Evolutionary conservation across 2,888 invertebrate species (phyloP).

Genomic region (Rutpela maculata): DNA sequence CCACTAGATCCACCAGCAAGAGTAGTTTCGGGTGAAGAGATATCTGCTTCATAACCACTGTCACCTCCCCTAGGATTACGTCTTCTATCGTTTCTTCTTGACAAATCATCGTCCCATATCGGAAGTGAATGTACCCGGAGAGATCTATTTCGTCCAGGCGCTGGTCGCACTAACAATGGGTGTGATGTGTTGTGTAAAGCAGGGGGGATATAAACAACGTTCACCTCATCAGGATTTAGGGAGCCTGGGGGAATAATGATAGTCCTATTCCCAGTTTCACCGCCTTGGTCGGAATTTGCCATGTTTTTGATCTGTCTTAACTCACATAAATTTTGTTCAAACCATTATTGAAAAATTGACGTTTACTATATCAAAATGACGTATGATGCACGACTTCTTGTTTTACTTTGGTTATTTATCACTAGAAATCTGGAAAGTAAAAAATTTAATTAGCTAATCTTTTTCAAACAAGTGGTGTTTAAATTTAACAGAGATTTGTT

Average conservation of each 20-base stretch:
- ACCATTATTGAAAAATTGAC: constrained; percentile 14
- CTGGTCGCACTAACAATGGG: constrained; percentile 42
- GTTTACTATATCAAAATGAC: constrained; percentile 9
- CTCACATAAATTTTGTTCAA: constrained; percentile 41
- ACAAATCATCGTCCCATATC: constrained; percentile 47
- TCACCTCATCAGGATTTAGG: constrained; percentile 67
- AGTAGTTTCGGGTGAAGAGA: neutral
- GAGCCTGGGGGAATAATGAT: constrained; percentile 66
- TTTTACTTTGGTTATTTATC: neutral
- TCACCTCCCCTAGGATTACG: neutral
- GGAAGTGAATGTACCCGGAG: constrained; percentile 40
- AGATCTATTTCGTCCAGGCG: constrained; percentile 19
- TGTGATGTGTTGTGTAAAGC: constrained; percentile 56
- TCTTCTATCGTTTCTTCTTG: neutral
- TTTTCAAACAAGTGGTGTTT: neutral
- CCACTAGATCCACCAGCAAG: no score
- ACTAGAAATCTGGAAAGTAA: neutral
- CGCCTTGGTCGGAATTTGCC: constrained; percentile 33
- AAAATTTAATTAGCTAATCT: neutral
- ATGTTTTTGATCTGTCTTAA: constrained; percentile 23
- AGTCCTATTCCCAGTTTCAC: constrained; percentile 54
- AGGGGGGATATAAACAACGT: constrained; percentile 66
- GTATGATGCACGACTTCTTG: constrained; percentile 2
- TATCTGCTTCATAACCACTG: neutral
- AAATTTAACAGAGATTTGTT: neutral